These are phyloP conservation scores for Galbula dea DNA, from an alignment of 2,113 vertebrate species.

Conservation along the genomic window DNA sequence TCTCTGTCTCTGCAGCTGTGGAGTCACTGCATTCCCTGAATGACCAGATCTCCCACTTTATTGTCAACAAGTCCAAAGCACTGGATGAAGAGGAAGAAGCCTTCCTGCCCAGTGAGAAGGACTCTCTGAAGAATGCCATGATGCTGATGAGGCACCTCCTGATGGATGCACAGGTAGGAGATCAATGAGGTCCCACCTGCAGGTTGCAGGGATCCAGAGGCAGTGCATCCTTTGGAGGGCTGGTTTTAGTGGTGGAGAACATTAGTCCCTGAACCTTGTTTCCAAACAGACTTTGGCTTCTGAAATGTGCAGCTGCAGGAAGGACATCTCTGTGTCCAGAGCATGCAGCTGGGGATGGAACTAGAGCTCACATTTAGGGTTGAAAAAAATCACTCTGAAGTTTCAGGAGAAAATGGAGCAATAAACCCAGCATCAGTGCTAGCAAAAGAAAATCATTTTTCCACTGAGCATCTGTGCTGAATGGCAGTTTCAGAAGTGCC, in stretches of 20 bases:
- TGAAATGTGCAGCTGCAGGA: not conserved
- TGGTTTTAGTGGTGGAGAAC: not conserved
- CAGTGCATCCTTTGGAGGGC: not conserved
- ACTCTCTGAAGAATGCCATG: constrained; percentile 86
- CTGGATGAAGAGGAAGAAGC: constrained; percentile 78
- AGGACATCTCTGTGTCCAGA: not conserved
- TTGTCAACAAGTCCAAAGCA: constrained; percentile 81
- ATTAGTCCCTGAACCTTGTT: not conserved
- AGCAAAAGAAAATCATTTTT: constrained; percentile 42
- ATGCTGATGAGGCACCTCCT: constrained; percentile 88
- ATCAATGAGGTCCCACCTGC: not conserved
- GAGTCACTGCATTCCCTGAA: constrained; percentile 89
- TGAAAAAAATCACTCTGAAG: constrained; percentile 28
- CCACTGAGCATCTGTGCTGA: constrained; percentile 30
- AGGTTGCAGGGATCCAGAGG: not conserved
- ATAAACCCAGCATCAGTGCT: not conserved
- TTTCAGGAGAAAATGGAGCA: not conserved
- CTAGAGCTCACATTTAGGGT: not conserved
- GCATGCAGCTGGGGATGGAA: not conserved
- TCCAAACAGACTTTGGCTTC: not conserved
- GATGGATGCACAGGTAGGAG: constrained; percentile 88
- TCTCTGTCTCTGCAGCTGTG: constrained; percentile 75
- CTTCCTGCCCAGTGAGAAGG: constrained; percentile 82
- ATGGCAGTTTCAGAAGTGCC: not conserved
- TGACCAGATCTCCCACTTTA: constrained; percentile 90